Evolutionary conservation across 2,113 vertebrate genomes (phyloP).

Genomic region (Phylloscopus trochilus): DNA sequence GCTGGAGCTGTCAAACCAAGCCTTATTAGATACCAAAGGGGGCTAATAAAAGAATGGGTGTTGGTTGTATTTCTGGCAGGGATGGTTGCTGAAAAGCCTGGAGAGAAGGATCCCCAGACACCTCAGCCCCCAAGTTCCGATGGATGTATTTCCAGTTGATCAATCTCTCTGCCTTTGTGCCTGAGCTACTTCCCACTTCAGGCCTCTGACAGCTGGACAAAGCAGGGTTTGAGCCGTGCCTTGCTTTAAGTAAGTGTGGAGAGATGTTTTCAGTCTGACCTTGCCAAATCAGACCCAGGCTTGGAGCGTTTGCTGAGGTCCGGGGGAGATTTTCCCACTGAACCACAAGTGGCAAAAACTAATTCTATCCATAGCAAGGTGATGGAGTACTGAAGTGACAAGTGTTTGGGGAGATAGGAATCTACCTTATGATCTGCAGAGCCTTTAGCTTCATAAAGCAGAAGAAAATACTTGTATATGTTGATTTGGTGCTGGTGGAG

Average conservation of each 20-base stretch:
- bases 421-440: background rate
- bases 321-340: conserved; percentile 45
- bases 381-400: conserved; percentile 14
- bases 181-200: conserved; percentile 12
- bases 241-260: conserved; percentile 33
- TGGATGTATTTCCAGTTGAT: background rate
- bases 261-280: conserved; percentile 48
- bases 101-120: background rate
- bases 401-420: background rate
- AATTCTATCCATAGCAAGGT: background rate
- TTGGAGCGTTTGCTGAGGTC: background rate
- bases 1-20: background rate
- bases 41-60: conserved; percentile 54
- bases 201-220: conserved; percentile 53
- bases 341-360: background rate
- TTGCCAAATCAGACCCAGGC: conserved; percentile 16
- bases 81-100: conserved; percentile 49
- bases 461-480: background rate
- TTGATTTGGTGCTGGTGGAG: background rate
- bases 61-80: conserved; percentile 28
- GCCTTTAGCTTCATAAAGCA: background rate
- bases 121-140: background rate
- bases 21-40: conserved; percentile 5
- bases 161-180: background rate
- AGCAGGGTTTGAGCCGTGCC: background rate